A percentile compares a stretch with the other conserved stretches of the same genome.
phyloP scores from a whole-genome alignment of 2,797 vertebrate genomes.

The Tympanoctomys barrerae region DNA sequence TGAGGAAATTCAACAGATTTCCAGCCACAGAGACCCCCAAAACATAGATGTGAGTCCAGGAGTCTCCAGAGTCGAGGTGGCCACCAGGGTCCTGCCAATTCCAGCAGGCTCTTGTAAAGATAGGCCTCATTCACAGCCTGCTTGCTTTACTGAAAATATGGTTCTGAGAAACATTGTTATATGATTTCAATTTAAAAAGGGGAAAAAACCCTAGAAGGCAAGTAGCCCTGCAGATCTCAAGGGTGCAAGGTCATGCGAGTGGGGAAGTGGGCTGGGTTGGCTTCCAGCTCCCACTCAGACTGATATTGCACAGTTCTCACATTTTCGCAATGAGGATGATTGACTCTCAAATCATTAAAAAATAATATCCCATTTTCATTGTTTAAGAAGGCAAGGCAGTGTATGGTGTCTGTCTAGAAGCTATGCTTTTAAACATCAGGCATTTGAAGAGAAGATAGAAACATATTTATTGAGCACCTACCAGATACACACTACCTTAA shows the following conservation, averaged over 20 bases:
- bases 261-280: neutral
- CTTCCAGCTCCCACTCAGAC: neutral
- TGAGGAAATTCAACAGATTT: constrained; percentile 48
- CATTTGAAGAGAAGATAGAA: constrained; percentile 24
- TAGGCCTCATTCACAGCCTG: neutral
- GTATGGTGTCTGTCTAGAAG: neutral
- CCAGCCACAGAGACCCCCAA: neutral
- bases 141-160: neutral
- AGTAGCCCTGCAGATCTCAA: constrained; percentile 30
- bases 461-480: neutral
- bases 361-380: neutral
- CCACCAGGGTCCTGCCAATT: fast-evolving
- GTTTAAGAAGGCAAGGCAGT: neutral
- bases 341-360: neutral
- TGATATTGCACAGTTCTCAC: neutral
- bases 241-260: neutral
- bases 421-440: constrained; percentile 43
- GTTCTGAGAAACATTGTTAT: neutral
- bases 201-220: constrained; percentile 37
- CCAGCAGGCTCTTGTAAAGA: neutral
- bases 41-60: neutral
- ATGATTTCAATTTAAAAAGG: constrained; percentile 7
- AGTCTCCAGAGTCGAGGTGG: neutral
- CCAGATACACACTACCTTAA: neutral
- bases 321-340: constrained; percentile 20